These are phyloP conservation scores for Puntigrus tetrazona DNA, from an alignment of 2,113 vertebrate genomes.

Conservation along the genomic window DNA sequence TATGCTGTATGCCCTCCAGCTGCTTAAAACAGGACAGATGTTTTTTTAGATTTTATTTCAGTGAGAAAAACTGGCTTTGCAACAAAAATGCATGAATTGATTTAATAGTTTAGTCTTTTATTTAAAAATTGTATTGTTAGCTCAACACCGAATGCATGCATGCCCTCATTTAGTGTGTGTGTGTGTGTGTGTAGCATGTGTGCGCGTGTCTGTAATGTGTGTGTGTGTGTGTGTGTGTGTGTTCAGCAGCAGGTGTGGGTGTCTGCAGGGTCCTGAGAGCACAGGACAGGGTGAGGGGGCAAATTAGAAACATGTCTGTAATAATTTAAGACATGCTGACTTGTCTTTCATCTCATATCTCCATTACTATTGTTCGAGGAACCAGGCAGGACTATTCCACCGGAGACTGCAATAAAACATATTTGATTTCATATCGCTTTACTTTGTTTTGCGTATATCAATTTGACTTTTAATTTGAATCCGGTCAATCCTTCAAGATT, in stretches of 20 bases:
- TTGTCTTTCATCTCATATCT: constrained; percentile 74
- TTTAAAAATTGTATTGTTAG: no score
- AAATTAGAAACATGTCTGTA: constrained; percentile 80
- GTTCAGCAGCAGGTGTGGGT: constrained; percentile 78
- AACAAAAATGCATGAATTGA: not conserved
- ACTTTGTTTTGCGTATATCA: no score
- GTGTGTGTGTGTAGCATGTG: no score
- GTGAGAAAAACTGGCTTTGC: not conserved
- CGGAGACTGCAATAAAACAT: not conserved
- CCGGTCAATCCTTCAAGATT: no score
- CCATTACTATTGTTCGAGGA: constrained; percentile 67
- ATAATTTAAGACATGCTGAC: constrained; percentile 75
- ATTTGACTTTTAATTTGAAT: not conserved
- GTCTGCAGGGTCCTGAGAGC: constrained; percentile 69
- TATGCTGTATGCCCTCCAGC: not conserved
- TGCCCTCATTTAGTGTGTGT: no score
- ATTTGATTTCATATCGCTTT: no score
- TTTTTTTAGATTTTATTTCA: not conserved
- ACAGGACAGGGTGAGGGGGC: constrained; percentile 69
- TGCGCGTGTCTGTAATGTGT: no score
- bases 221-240: constrained; percentile 8
- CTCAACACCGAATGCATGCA: no score
- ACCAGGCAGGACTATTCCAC: not conserved
- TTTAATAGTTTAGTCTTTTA: not conserved
- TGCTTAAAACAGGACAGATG: not conserved